Evolutionary conservation across 2,113 vertebrate species (phyloP).

Genomic region (Triplophysa rosa): DNA sequence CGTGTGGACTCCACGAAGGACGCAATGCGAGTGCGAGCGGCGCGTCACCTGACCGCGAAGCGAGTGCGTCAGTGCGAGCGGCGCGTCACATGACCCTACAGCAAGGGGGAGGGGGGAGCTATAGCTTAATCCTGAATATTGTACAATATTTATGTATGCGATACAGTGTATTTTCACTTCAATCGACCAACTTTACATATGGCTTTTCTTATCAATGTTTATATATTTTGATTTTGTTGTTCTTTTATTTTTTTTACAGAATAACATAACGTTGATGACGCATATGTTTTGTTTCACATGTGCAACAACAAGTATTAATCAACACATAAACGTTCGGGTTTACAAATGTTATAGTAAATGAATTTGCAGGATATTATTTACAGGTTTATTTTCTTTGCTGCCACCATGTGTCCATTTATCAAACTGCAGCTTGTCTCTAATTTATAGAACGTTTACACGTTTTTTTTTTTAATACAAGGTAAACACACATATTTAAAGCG

Average conservation of each 20-base stretch:
- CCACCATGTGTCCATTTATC: conserved; percentile 35
- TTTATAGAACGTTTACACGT: too few species aligned
- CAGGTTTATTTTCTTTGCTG: conserved; percentile 19
- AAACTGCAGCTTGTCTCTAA: not conserved
- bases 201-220: too few species aligned
- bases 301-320: not conserved
- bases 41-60: conserved; percentile 14
- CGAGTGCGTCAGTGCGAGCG: conserved; percentile 33
- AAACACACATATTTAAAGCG: conserved; percentile 21
- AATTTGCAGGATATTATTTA: too few species aligned
- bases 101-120: too few species aligned
- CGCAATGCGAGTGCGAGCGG: not conserved
- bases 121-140: too few species aligned
- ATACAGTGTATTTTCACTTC: too few species aligned
- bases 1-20: conserved; percentile 1
- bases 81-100: not conserved
- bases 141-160: too few species aligned
- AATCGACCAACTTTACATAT: too few species aligned
- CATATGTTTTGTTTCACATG: not conserved
- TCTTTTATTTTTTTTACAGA: too few species aligned
- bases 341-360: too few species aligned
- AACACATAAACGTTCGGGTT: not conserved
- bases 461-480: not conserved
- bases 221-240: too few species aligned
- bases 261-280: not conserved